These are phyloP conservation scores for Hypothenemus hampei DNA, from an alignment of 1,140 invertebrate species.

Conservation along the genomic window DNA sequence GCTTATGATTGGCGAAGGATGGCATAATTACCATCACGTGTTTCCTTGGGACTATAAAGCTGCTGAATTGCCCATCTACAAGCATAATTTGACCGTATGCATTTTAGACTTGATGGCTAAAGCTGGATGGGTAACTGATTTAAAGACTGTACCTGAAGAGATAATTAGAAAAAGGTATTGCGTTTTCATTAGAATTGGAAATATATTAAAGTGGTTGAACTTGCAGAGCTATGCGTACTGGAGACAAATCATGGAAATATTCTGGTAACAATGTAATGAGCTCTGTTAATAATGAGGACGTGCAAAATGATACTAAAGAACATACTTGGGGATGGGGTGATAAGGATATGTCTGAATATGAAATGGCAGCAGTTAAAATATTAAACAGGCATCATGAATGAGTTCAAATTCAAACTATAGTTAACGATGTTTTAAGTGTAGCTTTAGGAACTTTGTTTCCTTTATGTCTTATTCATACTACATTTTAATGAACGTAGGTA, in stretches of 20 bases:
- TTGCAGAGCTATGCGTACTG: constrained; percentile 52
- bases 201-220: neutral
- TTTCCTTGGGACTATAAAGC: constrained; percentile 72
- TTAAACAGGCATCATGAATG: too few relatives aligned
- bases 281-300: neutral
- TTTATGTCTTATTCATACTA: too few relatives aligned
- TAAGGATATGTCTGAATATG: neutral
- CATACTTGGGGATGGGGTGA: constrained; percentile 1
- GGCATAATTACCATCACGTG: constrained; percentile 75
- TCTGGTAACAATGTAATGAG: neutral
- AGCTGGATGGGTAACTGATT: constrained; percentile 60
- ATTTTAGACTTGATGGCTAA: constrained; percentile 52
- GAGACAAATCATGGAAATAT: constrained; percentile 54
- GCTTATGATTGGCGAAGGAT: constrained; percentile 58
- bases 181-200: neutral
- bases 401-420: too few relatives aligned
- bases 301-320: neutral
- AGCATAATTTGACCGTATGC: constrained; percentile 48
- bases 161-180: constrained; percentile 49
- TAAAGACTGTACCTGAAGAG: constrained; percentile 53
- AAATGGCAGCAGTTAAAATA: too few relatives aligned
- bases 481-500: too few relatives aligned
- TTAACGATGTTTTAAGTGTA: too few relatives aligned
- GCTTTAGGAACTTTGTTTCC: too few relatives aligned
- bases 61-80: constrained; percentile 56